Percentiles rank a stretch among this genome's conserved stretches.
Conservation (phyloP, 2,797 vertebrate species). For the Enteromius treurensis region DNA sequence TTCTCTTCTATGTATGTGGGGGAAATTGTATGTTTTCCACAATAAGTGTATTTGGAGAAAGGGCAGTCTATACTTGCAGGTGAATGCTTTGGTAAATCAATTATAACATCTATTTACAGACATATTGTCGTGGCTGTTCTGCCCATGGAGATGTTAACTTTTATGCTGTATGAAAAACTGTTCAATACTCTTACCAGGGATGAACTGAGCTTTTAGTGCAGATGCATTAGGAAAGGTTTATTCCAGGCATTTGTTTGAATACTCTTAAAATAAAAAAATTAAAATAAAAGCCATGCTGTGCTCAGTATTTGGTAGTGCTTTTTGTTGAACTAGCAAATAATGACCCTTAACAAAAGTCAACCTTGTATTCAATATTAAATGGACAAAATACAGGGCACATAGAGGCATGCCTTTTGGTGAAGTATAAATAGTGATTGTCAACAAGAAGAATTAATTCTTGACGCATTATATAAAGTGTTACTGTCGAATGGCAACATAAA, state of each 20-base stretch:
- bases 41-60: neutral
- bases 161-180: neutral
- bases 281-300: neutral
- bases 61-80: neutral
- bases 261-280: neutral
- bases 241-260: conserved; percentile 19
- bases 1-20: neutral
- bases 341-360: neutral
- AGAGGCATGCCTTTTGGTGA: neutral
- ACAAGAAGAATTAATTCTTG: neutral
- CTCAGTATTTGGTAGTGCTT: neutral
- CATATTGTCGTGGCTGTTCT: neutral
- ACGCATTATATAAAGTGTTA: neutral
- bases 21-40: neutral
- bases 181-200: neutral
- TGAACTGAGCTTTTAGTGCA: neutral
- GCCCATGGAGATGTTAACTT: neutral
- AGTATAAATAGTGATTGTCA: neutral
- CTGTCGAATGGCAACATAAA: neutral
- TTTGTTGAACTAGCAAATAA: conserved; percentile 11
- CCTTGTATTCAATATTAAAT: neutral
- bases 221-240: neutral
- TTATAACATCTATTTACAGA: neutral
- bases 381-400: neutral
- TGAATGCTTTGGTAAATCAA: neutral